Base-by-base conservation (phyloP, 2,888 invertebrate species). In the Sesamia inferens region DNA sequence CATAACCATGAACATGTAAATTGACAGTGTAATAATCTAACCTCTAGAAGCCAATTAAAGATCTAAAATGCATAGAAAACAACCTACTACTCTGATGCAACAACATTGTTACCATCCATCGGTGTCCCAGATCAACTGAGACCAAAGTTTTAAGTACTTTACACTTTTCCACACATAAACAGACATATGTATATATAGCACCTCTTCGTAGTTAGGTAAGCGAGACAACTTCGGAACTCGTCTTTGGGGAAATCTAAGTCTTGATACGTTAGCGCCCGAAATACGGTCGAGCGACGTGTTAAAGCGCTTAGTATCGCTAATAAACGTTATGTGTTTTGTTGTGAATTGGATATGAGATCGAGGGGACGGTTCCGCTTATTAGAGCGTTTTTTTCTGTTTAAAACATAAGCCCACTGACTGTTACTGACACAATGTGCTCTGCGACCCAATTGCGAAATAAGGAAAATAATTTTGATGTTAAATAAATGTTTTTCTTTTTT, bases 191-290 rank as follows among this genome's bases (percentile, higher is more conserved):
- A 75, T 22, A 55, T 48, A 55, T 55, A 75, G 7, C 16, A 42
- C 16, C 44, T 63, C 22, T 68, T 44, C 61, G 61, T 71, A 67
- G 70, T 62, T 81, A 66, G 72, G 61, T 70, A 73, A 65, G 69
- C 57, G 74, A 74, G 71, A 80, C 73, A 79, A 85, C 74, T 78
- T 78, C 62, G 16, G 58, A 84, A 85, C 74, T 69, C 55, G 77
- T 75, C 87, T 79, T 81, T 59, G 48, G 87, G 87, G 85, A 87
- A 87, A 85, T 87, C 79, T 79, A 84, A 82, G 81, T 84, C 84
- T 77, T 77, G 78, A 74, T 74, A 74, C 76, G 64, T 67, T 59
- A 39, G 47, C 64, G 55, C 22, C 72, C 63, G 57, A 80, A 85
- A 74, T 81, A 78, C 73, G 75, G 75, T 31, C 64, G 39, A 39